Base-by-base conservation (phyloP, 37 sponge, comb jelly and placozoan species). In the Spongilla lacustris region DNA sequence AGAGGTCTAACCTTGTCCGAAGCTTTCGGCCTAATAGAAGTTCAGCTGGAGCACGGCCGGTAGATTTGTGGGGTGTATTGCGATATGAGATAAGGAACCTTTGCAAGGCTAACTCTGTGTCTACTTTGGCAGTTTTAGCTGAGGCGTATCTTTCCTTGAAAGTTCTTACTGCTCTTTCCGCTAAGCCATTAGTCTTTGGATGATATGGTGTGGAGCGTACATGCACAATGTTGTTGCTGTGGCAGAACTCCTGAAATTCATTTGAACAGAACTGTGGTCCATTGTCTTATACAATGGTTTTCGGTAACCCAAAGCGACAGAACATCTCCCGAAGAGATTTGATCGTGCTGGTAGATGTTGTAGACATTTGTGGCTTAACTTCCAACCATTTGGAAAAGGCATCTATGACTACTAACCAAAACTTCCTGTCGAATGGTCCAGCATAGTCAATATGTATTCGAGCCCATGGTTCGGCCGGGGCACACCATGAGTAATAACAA, bases 241-340 rank as follows among this genome's bases (percentile, higher is more conserved):
- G 68, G 21, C 36, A 68, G 46, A 83, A 89, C 11, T 77, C 66
- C 69, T 69, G 36, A 71, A 89, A 89, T 72, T 83, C 84, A 37
- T n/a, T 25, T 28, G 79, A 36, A 13, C 79, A 30, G 34, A 89
- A 89, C 36, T 79, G 74, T 5, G 89, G 66, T n/a, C 89, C 84
- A 69, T 89, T 87, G 69, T 89, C 89, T 31, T 74, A 83, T n/a
- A 83, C 84, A 30, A 89, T 49, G 23, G 69, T 67, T 24, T 73
- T 67, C 38, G 81, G 87, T 32, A 87, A n/a, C 2, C 87, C 87
- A 87, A 75, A 80, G 24, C 36, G 33, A 29, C 69, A n/a, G 35
- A 83, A 83, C 28, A 90, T 12, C 26, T 71, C 46, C 23, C 85
- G 68, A 29, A 87, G 73, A 26, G 69, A 36, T 30, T 69, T 50